Base-by-base conservation (phyloP, 2,888 invertebrate genomes). In the Hydraecia micacea region DNA sequence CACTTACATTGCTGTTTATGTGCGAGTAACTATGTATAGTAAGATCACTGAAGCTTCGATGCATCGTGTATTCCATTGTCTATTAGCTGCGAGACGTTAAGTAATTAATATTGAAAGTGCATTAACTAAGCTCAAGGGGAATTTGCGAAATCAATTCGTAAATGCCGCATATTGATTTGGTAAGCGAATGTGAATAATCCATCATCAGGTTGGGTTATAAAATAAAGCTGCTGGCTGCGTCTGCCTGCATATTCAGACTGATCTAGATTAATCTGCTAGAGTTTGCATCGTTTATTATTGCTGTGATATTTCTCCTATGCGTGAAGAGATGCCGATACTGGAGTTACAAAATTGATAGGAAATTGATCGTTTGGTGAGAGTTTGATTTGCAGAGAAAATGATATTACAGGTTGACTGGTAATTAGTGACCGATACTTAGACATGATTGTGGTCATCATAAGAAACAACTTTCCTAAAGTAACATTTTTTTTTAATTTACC, bases 81-180 rank as follows among this genome's bases (percentile, higher is more conserved):
- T 87, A 89, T 87, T 90, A 90, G 78, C 80, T 72, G 69, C 75
- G 75, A 85, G 80, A 84, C 80, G 82, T 81, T 81, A 82, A 83
- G 81, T 87, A 85, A 83, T 87, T 86, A 89, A 90, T 90, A 91
- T 90, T 84, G 88, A 88, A 87, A 85, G 83, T 91, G 85, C 86
- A 91, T 89, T 89, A 88, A 82, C 82, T 79, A 76, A 85, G 81
- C 86, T 90, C 83, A 70, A 72, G 79, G 77, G 79, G 80, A 80
- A 83, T 86, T 77, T 70, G 73, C 62, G 62, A 85, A 84, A 84
- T 86, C 79, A 83, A 84, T 88, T 80, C 75, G 85, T 84, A 80
- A 80, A 77, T 77, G 82, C 52, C 70, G 49, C 72, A 82, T 80
- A 86, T 89, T 86, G 80, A 86, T 88, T 86, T 73, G 83, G 76